Percentiles rank a stretch among this genome's conserved stretches.
phyloP scores from a whole-genome alignment of 2,888 invertebrate species.

The Danaus chrysippus region DNA sequence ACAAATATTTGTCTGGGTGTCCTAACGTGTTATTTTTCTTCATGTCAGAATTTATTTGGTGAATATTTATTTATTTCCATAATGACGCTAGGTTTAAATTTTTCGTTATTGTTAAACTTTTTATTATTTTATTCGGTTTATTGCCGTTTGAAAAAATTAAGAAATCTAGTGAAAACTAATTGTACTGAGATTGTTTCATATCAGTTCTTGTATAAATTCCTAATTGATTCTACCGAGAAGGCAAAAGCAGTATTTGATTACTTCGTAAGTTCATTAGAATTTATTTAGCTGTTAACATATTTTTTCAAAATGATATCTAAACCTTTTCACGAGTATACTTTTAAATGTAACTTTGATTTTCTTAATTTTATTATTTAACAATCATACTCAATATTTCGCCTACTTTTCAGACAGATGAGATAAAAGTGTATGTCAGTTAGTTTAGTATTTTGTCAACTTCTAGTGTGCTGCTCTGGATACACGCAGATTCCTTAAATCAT shows the following conservation, averaged over 20 bases:
- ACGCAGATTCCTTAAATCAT: neutral
- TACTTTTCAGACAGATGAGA: too few species aligned
- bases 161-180: neutral
- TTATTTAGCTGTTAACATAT: neutral
- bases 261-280: slow-evolving; percentile 14
- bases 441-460: too few species aligned
- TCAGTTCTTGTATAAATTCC: slow-evolving; percentile 14
- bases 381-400: too few species aligned
- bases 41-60: neutral
- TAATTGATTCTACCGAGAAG: slow-evolving; percentile 18
- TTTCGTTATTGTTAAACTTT: slow-evolving; percentile 16
- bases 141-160: slow-evolving; percentile 15
- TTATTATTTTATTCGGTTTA: slow-evolving; percentile 18
- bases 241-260: slow-evolving; percentile 14
- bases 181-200: neutral
- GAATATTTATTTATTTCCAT: neutral
- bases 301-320: neutral
- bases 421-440: too few species aligned
- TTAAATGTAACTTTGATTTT: too few species aligned
- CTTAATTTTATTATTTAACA: too few species aligned
- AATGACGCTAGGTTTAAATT: slow-evolving; percentile 4
- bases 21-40: neutral
- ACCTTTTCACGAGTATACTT: too few species aligned
- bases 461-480: too few species aligned
- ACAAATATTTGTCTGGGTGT: neutral